These are phyloP conservation scores for Pan paniscus DNA, from an alignment of 2,113 vertebrate species.

Conservation along the genomic window DNA sequence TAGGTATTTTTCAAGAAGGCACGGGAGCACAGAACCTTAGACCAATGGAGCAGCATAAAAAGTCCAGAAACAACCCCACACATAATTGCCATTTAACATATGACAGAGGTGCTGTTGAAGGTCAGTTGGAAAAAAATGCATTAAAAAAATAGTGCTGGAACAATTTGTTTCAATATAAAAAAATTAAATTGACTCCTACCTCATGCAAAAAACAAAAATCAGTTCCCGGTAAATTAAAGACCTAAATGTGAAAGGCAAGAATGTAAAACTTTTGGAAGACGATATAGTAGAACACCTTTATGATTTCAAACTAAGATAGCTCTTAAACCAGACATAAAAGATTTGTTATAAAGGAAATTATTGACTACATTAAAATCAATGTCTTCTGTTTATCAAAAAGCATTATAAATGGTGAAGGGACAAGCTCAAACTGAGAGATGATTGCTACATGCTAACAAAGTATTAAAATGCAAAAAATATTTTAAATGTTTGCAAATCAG, in stretches of 20 bases:
- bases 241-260: not conserved
- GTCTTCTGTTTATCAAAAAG: not conserved
- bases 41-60: not conserved
- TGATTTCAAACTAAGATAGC: not conserved
- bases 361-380: constrained; percentile 22
- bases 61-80: not conserved
- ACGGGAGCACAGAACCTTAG: not conserved
- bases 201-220: constrained; percentile 22
- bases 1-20: not conserved
- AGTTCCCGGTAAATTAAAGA: constrained; percentile 19
- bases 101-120: not conserved
- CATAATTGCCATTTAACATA: not conserved
- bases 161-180: constrained; percentile 24
- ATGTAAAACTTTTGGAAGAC: constrained; percentile 22
- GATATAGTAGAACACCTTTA: not conserved
- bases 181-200: not conserved
- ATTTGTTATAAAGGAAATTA: constrained; percentile 27
- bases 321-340: constrained; percentile 1
- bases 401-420: not conserved
- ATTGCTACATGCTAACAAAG: not conserved
- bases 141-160: not conserved
- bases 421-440: not conserved
- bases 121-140: not conserved
- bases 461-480: constrained; percentile 20
- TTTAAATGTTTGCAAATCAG: constrained; percentile 28